Base-by-base conservation (phyloP, 2,113 vertebrate species). In the Etheostoma spectabile region DNA sequence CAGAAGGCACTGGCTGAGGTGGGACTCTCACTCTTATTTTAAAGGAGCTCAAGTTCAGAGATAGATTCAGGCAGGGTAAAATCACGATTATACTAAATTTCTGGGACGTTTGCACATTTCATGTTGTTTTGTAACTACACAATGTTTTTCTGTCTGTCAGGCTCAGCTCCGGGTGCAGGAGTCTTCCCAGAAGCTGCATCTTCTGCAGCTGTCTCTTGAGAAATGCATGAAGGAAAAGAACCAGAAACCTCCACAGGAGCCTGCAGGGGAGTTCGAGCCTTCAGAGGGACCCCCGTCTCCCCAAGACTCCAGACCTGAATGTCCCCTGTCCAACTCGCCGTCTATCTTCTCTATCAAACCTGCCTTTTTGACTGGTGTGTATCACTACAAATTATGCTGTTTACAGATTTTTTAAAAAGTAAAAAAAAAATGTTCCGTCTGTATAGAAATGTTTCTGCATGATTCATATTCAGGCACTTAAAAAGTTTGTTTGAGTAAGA, bases 141-240 rank as follows among this genome's bases (percentile, higher is more conserved):
- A 35, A 1, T 27, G 35, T 86, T 35, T 71, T 3, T 73, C 21
- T 27, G 49, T 33, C 62, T 2, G 0, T 62, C 84, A 93, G 93
- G 93, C 91, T 57, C 85, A 61, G 84, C 55, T 60, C 6, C 88
- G 89, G 45, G 89, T 90, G 30, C 86, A 86, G 30, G 90, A 93
- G 22, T 92, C 89, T 21, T 88, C 91, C 49, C 92, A 93, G 88
- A 93, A 90, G 74, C 85, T 93, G 75, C 75, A 86, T 27, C 88
- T 94, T 35, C 86, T 94, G 69, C 87, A 48, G 2, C 79, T 82
- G 5, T 84, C 93, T 5, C 68, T 92, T 55, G 88, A 94, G 51
- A 89, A 72, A 59, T 60, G 83, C 55, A 75, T 77, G 42, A 76
- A 74, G 48, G 92, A 92, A 11, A 74, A 81, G 24, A 81, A 22